These are phyloP conservation scores for Chymomyza amoena DNA, from an alignment of 2,888 invertebrate genomes.

Conservation along the genomic window DNA sequence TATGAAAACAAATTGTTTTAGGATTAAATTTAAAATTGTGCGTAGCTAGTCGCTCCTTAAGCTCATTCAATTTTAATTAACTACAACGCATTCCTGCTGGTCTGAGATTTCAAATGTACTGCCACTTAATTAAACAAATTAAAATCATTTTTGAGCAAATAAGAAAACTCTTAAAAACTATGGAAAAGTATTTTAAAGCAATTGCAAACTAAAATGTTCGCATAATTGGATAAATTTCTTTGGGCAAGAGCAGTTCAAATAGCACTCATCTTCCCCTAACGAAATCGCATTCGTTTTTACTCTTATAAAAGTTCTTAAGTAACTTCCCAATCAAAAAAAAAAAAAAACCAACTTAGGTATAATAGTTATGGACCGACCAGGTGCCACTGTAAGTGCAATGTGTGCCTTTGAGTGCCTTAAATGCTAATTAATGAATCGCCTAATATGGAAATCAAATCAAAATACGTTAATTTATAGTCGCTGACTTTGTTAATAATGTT, in stretches of 20 bases:
- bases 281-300: slow-evolving; percentile 4
- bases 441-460: slow-evolving; percentile 63
- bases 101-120: not conserved
- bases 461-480: slow-evolving; percentile 55
- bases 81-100: not conserved
- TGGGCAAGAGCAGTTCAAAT: not conserved
- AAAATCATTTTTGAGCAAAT: not conserved
- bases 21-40: not conserved
- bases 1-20: no score
- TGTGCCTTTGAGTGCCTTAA: slow-evolving; percentile 32
- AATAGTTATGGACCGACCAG: not conserved
- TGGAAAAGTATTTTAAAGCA: not conserved
- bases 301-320: slow-evolving; percentile 31
- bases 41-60: not conserved
- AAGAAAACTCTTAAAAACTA: not conserved
- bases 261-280: not conserved
- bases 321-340: slow-evolving; percentile 3
- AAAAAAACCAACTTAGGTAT: not conserved
- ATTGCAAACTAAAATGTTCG: not conserved
- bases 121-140: not conserved
- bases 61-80: not conserved
- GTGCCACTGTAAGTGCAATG: not conserved
- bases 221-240: not conserved
- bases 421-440: slow-evolving; percentile 66
- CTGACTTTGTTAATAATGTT: slow-evolving; percentile 38